Base-by-base conservation (phyloP, 2,113 vertebrate species). In the Cavia porcellus region DNA sequence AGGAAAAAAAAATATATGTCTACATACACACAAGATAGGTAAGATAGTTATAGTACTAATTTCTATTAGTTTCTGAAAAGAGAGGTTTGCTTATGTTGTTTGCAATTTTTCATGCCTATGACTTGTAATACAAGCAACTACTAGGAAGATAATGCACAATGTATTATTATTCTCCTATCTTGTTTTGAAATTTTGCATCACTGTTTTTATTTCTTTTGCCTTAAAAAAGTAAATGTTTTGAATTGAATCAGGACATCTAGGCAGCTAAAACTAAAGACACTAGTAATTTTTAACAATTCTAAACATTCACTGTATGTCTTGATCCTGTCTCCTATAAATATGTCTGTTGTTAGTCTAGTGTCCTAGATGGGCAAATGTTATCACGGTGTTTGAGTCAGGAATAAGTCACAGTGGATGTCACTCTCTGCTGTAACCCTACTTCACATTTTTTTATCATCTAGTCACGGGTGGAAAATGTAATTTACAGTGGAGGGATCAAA, bases 381-480 rank as follows among this genome's bases (percentile, higher is more conserved):
- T 42, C 30, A 19, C 1, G 50, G 42, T 84, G n/a, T 12, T 70
- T 59, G 38, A 61, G 59, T 66, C 32, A 90, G 35, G 88, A 95
- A 66, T 50, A 94, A 96, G n/a, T 52, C 81, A 92, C 11, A 57
- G 24, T 50, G 0, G 74, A 82, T 20, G 10, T 45, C 38, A 61
- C 2, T 64, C 4, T 45, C 6, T 42, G 52, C 59, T 87, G 85
- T 13, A 84, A 55, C 8, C 1, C 28, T 94, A 66, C 25, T 83
- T 94, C 57, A 91, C 8, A 68, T 81, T 79, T 32, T 86, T 85
- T 83, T 42, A 86, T 32, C 42, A 86, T 92, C 80, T 84, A 47
- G 62, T 85, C 55, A 94, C 20, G 47, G 61, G 90, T 89, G 20
- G 55, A 38, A 80, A 95, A 66, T 20, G 24, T 9, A 30, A 30